Percentiles rank a stretch among this genome's conserved stretches.
These are phyloP conservation scores for Papilio glaucus DNA, from an alignment of 1,140 invertebrate species.

Conservation along the genomic window DNA sequence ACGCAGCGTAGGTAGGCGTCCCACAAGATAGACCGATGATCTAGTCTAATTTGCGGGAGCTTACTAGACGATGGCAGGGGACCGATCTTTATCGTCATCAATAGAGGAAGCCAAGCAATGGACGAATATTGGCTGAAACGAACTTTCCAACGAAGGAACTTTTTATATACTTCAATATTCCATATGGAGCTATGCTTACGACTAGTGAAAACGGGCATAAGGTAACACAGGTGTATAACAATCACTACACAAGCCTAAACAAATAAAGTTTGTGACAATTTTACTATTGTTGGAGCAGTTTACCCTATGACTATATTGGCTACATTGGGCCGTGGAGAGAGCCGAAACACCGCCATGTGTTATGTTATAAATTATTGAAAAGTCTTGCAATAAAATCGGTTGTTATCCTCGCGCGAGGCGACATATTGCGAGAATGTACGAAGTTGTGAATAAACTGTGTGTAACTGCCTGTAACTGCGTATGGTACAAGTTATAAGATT, in stretches of 20 bases:
- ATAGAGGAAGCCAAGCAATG: too few relatives aligned
- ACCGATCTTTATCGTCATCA: too few relatives aligned
- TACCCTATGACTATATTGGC: conserved; percentile 33
- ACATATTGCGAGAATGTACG: conserved; percentile 70
- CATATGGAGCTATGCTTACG: background rate
- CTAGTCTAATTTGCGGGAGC: too few relatives aligned
- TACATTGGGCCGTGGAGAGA: conserved; percentile 27
- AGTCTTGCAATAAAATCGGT: conserved; percentile 70
- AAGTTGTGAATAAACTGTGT: conserved; percentile 73
- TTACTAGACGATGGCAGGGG: too few relatives aligned
- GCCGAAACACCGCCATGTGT: conserved; percentile 51
- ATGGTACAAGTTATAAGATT: conserved; percentile 36
- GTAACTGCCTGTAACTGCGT: conserved; percentile 48
- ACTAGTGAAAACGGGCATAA: background rate
- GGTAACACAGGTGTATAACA: conserved; percentile 12
- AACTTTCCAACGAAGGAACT: too few relatives aligned
- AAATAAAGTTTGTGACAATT: conserved; percentile 24
- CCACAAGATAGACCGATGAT: too few relatives aligned
- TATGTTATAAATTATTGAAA: conserved; percentile 77
- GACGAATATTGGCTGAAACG: too few relatives aligned
- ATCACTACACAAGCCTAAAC: background rate
- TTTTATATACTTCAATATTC: too few relatives aligned
- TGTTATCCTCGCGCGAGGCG: conserved; percentile 57
- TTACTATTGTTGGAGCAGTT: background rate
- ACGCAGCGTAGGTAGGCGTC: too few relatives aligned